A percentile compares a stretch with the other conserved stretches of the same genome.
Conservation (phyloP, 2,888 invertebrate genomes). For the Tortrix viridana region DNA sequence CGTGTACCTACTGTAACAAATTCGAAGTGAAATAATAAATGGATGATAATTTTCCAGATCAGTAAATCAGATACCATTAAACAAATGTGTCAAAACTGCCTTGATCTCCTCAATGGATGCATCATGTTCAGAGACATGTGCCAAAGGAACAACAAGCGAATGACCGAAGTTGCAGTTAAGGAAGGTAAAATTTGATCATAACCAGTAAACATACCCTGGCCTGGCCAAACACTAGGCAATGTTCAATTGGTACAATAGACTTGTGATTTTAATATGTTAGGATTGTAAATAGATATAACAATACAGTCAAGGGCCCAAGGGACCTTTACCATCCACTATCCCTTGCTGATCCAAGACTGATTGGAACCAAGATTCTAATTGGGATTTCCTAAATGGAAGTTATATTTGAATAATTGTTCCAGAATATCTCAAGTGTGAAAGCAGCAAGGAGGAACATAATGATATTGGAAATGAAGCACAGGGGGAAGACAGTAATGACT, state of each 20-base stretch:
- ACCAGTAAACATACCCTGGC: too few relatives aligned
- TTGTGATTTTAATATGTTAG: too few relatives aligned
- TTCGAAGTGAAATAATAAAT: too few relatives aligned
- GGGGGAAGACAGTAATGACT: constrained; percentile 58
- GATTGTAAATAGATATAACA: too few relatives aligned
- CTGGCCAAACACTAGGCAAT: too few relatives aligned
- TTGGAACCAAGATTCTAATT: too few relatives aligned
- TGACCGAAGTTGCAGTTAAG: constrained; percentile 61
- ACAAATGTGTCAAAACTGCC: constrained; percentile 69
- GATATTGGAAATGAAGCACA: constrained; percentile 35
- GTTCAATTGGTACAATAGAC: too few relatives aligned
- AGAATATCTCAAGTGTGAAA: constrained; percentile 49
- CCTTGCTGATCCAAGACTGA: too few relatives aligned
- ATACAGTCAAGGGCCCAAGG: too few relatives aligned
- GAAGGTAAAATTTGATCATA: constrained; percentile 57
- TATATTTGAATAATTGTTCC: constrained; percentile 12
- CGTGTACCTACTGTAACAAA: too few relatives aligned
- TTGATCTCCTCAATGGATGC: constrained; percentile 72
- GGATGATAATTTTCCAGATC: constrained; percentile 53
- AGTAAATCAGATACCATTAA: constrained; percentile 53
- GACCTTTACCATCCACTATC: too few relatives aligned
- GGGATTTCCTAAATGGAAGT: background rate
- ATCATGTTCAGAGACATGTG: constrained; percentile 74
- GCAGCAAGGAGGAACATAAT: constrained; percentile 18
- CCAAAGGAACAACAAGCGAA: constrained; percentile 59